Conservation (phyloP, 2,797 vertebrate genomes). For the Paguma larvata region DNA sequence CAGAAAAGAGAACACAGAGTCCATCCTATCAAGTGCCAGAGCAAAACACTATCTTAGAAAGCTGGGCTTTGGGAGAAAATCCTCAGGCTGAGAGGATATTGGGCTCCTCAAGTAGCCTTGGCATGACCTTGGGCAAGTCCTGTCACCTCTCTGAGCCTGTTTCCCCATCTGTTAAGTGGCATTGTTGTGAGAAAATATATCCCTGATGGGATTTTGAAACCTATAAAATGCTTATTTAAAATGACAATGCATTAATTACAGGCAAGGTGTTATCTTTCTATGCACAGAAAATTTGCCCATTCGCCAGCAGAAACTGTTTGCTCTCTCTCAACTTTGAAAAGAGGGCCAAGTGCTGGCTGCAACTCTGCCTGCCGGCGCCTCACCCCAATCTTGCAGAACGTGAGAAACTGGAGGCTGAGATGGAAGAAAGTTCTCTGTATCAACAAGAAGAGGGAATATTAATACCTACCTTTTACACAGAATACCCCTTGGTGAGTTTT, state of each 20-base stretch:
- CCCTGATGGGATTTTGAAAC: background rate
- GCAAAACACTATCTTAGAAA: background rate
- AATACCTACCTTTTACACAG: background rate
- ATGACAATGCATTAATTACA: background rate
- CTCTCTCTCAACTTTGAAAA: background rate
- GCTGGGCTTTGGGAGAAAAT: background rate
- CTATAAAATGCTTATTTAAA: conserved; percentile 32
- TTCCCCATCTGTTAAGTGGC: background rate
- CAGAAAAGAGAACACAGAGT: background rate
- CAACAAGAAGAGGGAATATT: background rate
- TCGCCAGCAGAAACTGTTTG: background rate
- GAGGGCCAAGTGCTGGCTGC: background rate
- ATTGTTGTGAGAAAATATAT: background rate
- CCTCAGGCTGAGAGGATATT: background rate
- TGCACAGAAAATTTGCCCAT: background rate
- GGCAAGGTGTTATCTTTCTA: background rate
- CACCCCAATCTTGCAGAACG: background rate
- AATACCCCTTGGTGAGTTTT: background rate
- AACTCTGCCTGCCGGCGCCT: background rate
- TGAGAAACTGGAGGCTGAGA: background rate
- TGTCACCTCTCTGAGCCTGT: background rate
- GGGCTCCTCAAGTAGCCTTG: background rate
- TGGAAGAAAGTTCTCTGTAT: background rate
- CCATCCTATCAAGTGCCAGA: background rate
- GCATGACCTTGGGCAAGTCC: background rate